Conservation (phyloP, 2,797 vertebrate genomes). For the Esox lucius region DNA sequence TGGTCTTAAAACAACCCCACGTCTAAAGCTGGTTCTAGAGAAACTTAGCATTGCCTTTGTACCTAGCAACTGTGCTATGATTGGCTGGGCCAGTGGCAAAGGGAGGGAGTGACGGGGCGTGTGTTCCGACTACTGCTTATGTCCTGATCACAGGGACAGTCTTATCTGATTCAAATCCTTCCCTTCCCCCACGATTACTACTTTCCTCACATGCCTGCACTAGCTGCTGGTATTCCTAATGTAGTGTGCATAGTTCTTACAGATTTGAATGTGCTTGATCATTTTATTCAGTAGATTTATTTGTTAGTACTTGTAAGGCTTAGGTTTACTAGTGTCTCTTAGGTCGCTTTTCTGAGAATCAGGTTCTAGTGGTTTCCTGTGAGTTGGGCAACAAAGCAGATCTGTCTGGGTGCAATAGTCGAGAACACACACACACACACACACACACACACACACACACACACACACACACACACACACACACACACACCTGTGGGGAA, state of each 20-base stretch:
- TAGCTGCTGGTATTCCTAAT: background rate
- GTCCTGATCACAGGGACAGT: conserved; percentile 57
- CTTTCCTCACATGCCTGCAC: conserved; percentile 34
- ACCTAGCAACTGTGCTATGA: conserved; percentile 78
- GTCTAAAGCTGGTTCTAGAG: conserved; percentile 61
- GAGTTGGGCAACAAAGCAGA: conserved; percentile 14
- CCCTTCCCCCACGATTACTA: conserved; percentile 11
- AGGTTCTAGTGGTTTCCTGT: conserved; percentile 14
- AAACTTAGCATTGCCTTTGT: conserved; percentile 42
- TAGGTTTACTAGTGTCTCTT: conserved; percentile 28
- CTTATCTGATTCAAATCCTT: conserved; percentile 63
- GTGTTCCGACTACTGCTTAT: conserved; percentile 48
- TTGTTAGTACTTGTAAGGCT: background rate
- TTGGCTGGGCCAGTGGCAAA: conserved; percentile 67
- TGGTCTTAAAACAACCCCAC: conserved; percentile 60
- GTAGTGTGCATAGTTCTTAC: background rate
- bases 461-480: conserved; percentile 1
- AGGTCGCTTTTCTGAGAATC: conserved; percentile 42
- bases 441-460: background rate
- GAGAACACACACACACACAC: background rate
- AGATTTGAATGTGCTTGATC: background rate
- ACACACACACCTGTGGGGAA: conserved; percentile 26
- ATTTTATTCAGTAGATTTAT: background rate
- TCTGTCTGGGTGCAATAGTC: background rate
- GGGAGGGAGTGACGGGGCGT: conserved; percentile 44